Conservation (phyloP, 2,888 invertebrate genomes). For the Melitaea athalia region DNA sequence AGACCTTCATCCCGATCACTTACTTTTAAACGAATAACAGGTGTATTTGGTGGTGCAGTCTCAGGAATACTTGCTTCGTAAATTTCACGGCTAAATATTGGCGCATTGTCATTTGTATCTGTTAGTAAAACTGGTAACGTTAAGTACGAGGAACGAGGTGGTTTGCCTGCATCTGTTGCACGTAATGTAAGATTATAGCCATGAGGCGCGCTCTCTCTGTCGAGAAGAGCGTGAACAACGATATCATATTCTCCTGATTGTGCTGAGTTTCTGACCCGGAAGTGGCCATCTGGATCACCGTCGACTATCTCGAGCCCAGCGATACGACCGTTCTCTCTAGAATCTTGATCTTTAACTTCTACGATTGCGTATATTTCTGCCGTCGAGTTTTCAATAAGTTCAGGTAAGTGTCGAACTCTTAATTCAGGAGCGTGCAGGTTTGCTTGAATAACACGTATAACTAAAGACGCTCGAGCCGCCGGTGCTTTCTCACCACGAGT, state of each 20-base stretch:
- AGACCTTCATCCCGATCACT: constrained; percentile 91
- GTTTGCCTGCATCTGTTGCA: constrained; percentile 92
- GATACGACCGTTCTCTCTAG: constrained; percentile 92
- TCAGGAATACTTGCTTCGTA: constrained; percentile 95
- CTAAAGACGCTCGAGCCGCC: constrained; percentile 89
- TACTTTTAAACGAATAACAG: constrained; percentile 93
- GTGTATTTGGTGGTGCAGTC: constrained; percentile 93
- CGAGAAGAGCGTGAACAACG: constrained; percentile 88
- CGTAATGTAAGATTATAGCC: constrained; percentile 94
- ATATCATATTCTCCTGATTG: constrained; percentile 89
- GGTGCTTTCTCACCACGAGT: constrained; percentile 81
- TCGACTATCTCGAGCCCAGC: constrained; percentile 91
- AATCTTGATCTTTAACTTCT: constrained; percentile 91
- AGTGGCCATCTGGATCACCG: constrained; percentile 95
- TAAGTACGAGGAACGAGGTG: constrained; percentile 89
- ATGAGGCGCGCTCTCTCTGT: constrained; percentile 89
- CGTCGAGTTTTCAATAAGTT: constrained; percentile 90
- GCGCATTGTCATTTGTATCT: constrained; percentile 92
- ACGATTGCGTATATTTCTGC: constrained; percentile 95
- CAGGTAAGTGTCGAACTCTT: constrained; percentile 89
- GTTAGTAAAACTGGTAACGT: constrained; percentile 90
- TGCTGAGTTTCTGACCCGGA: constrained; percentile 86
- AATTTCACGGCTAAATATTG: constrained; percentile 92
- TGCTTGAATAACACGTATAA: constrained; percentile 89
- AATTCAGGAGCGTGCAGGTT: constrained; percentile 94